These are phyloP conservation scores for Clarias magur DNA, from an alignment of 2,113 vertebrate genomes.

Conservation along the genomic window DNA sequence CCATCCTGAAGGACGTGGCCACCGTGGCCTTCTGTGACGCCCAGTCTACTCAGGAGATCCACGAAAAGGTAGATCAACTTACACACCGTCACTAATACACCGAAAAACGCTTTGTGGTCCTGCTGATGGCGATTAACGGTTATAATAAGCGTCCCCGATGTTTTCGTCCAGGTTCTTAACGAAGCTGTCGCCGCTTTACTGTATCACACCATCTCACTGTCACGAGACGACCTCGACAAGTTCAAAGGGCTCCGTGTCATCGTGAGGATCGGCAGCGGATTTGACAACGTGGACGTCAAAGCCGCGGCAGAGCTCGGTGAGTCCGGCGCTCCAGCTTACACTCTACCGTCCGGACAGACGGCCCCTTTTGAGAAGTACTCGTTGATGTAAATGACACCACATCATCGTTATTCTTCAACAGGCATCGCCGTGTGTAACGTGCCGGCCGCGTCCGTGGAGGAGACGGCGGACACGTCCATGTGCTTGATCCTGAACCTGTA, in stretches of 20 bases:
- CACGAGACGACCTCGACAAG: constrained; percentile 81
- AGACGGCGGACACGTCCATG: constrained; percentile 81
- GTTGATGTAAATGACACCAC: neutral
- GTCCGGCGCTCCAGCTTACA: neutral
- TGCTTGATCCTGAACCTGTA: constrained; percentile 83
- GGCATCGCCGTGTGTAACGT: constrained; percentile 83
- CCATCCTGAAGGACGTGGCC: constrained; percentile 88
- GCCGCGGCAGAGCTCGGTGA: constrained; percentile 80
- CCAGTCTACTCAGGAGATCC: constrained; percentile 91
- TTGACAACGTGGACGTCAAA: constrained; percentile 82
- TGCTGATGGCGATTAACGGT: neutral
- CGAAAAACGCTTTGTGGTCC: too few species aligned
- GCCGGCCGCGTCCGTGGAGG: constrained; percentile 80
- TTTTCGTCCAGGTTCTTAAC: constrained; percentile 73
- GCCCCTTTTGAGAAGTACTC: neutral
- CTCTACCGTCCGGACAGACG: neutral
- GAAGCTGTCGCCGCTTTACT: constrained; percentile 82
- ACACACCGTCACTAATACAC: neutral
- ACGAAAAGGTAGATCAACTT: constrained; percentile 79
- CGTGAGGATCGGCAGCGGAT: constrained; percentile 81
- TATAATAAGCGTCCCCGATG: neutral
- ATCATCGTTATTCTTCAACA: constrained; percentile 42
- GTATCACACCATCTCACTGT: constrained; percentile 83
- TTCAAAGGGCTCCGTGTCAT: constrained; percentile 83
- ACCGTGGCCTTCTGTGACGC: constrained; percentile 91